These are phyloP conservation scores for Microcebus murinus DNA, from an alignment of 2,113 vertebrate genomes.

Conservation along the genomic window DNA sequence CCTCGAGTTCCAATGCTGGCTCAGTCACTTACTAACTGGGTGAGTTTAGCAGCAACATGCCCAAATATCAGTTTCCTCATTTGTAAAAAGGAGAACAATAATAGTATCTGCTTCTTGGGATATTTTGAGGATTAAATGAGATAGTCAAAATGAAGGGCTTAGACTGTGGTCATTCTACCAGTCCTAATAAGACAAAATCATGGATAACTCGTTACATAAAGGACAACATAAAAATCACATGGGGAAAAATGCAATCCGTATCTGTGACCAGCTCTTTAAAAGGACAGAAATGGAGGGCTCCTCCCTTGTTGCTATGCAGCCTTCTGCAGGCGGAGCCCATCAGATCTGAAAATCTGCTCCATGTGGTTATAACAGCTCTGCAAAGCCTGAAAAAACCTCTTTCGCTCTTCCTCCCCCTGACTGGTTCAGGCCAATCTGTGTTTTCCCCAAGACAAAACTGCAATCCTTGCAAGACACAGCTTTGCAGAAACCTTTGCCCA, in stretches of 20 bases:
- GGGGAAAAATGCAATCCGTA: neutral
- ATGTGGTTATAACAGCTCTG: neutral
- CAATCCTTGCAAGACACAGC: slow-evolving; percentile 28
- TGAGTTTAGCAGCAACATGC: neutral
- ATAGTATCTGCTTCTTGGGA: neutral
- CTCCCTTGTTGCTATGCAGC: slow-evolving; percentile 74
- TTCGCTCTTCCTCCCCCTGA: neutral
- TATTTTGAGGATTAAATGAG: slow-evolving; percentile 12
- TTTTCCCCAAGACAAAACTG: slow-evolving; percentile 23
- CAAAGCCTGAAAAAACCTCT: slow-evolving; percentile 3
- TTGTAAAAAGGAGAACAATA: neutral
- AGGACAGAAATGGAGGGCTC: slow-evolving; percentile 15
- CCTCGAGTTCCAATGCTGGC: neutral
- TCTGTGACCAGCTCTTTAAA: slow-evolving; percentile 6
- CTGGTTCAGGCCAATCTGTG: slow-evolving; percentile 33
- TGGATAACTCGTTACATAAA: neutral
- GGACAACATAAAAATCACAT: neutral
- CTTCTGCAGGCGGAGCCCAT: slow-evolving; percentile 13
- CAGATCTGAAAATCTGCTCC: slow-evolving; percentile 32
- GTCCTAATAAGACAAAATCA: neutral
- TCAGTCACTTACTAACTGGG: neutral
- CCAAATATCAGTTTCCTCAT: neutral
- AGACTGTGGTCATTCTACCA: neutral
- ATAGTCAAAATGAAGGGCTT: neutral
- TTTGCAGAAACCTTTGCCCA: slow-evolving; percentile 43